Evolutionary conservation across 2,888 invertebrate genomes (phyloP).

Genomic region (Hipparchia sbordonii): DNA sequence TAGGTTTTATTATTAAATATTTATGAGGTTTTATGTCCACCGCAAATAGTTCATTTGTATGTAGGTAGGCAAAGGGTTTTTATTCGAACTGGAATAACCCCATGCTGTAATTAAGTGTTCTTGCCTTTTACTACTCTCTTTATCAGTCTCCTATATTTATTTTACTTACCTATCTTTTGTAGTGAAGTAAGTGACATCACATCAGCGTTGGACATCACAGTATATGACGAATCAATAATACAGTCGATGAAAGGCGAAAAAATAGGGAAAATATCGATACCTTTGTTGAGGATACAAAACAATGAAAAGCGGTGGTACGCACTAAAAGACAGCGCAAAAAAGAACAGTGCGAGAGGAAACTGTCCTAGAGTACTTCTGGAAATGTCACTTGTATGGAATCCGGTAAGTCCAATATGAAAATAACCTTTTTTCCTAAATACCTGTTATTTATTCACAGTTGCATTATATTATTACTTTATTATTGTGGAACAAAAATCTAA

Average conservation of each 20-base stretch:
- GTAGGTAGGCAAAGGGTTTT: not conserved
- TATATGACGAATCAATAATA: conserved; percentile 69
- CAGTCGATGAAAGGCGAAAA: conserved; percentile 60
- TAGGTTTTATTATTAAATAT: too few species aligned
- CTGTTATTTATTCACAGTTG: too few species aligned
- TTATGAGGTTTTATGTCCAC: too few species aligned
- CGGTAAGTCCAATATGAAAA: conserved; percentile 54
- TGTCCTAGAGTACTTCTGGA: conserved; percentile 70
- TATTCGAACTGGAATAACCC: too few species aligned
- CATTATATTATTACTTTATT: too few species aligned
- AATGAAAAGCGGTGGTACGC: conserved; percentile 75
- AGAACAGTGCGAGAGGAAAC: conserved; percentile 63
- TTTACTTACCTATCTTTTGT: conserved; percentile 41
- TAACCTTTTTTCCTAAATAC: not conserved
- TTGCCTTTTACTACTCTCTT: too few species aligned
- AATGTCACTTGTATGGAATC: conserved; percentile 76
- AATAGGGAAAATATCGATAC: conserved; percentile 70
- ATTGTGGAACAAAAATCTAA: too few species aligned
- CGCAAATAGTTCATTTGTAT: not conserved
- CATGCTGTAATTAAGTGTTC: too few species aligned
- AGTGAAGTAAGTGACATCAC: conserved; percentile 71
- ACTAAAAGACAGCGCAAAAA: conserved; percentile 65
- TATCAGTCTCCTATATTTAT: too few species aligned
- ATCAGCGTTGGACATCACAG: conserved; percentile 67
- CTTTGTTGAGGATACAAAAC: conserved; percentile 67